Evolutionary conservation across 1,140 invertebrate species (phyloP), one percentile per base, ranked within the genome.

Genomic region (Achatina immaculata): DNA sequence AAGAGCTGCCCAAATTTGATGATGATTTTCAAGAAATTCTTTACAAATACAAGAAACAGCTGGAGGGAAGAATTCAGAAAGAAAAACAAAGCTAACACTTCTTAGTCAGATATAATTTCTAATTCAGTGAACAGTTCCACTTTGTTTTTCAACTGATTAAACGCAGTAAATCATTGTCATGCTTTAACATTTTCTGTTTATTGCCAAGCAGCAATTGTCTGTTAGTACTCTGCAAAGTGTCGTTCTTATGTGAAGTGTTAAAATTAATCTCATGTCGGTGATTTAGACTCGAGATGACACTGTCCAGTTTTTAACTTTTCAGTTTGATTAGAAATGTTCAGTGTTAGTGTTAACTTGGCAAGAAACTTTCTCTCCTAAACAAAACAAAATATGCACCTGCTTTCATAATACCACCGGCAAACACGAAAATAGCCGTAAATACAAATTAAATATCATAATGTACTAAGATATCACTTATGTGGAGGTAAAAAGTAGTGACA

Each of bases 11-110:
- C 6, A 51, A 58, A 19, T 9, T 38, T 1, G 68, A 71, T 31
- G 48, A 38, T 4, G 48, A 58, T 43, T 55, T 68, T 2, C 48
- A 68, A 51, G 55, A 80, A 40, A 72, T 80, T 36, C 42, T 80
- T n/a, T 71, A 71, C 31, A 65, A 38, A 31, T 72, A 72, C 28
- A 71, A 72, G 38, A 51, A 40, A 55, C 78, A 58, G 11, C 16
- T 72, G 21, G 66, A 80, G 38, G 36, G 36, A 14, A 45, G 72
- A 28, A 45, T 48, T 4, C 6, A 45, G 31, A 55, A n/a, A 45
- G n/a, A 14, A 19, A 38, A 14, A 28, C 62, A 19, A 31, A 7
- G 31, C 19, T 14, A 9, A 9, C 9, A 14, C 62, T 14, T 16
- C 7, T n/a, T 28, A 9, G 14, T 16, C 14, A 7, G 9, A 66